Conservation (phyloP, 2,888 invertebrate species). For the Microctonus aethiopoides region DNA sequence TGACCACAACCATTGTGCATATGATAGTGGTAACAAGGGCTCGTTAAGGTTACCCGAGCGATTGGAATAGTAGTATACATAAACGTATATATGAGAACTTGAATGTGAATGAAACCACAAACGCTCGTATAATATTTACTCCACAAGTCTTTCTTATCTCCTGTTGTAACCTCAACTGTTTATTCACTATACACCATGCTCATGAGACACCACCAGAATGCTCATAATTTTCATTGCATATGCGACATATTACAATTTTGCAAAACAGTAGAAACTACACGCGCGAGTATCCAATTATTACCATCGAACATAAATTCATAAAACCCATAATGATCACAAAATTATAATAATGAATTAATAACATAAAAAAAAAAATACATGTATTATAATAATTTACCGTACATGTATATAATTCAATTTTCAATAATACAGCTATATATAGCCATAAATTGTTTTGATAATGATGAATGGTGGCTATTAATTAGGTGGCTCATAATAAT, state of each 20-base stretch:
- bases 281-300: neutral
- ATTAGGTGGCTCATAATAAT: conserved; percentile 14
- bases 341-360: neutral
- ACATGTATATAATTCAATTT: conserved; percentile 3
- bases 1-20: conserved; percentile 5
- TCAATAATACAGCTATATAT: neutral
- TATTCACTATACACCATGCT: neutral
- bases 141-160: neutral
- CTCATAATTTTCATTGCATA: conserved; percentile 13
- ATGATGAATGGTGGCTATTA: neutral
- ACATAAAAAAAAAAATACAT: neutral
- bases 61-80: conserved; percentile 53
- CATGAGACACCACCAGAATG: conserved; percentile 29
- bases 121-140: conserved; percentile 24
- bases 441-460: neutral
- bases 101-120: conserved; percentile 42
- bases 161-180: conserved; percentile 12
- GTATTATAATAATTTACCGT: neutral
- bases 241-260: neutral
- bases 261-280: neutral
- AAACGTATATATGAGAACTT: conserved; percentile 41
- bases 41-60: conserved; percentile 61
- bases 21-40: conserved; percentile 56
- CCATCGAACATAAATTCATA: neutral
- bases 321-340: neutral